phyloP scores from a whole-genome alignment of 2,888 invertebrate species.

The Osmoderma eremita region DNA sequence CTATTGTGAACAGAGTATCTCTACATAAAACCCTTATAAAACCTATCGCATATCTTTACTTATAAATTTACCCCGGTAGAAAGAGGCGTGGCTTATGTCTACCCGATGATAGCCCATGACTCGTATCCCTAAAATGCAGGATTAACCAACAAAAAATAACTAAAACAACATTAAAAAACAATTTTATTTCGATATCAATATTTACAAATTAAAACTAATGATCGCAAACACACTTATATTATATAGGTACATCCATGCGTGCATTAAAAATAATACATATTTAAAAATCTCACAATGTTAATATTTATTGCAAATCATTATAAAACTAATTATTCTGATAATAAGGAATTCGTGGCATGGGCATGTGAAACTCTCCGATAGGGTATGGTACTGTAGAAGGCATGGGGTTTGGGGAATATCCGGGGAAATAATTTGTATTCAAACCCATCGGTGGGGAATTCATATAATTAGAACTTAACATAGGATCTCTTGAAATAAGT shows the following conservation, averaged over 20 bases:
- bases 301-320: neutral
- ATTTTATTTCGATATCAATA: conserved; percentile 13
- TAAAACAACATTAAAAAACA: neutral
- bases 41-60: too few species aligned
- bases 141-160: too few species aligned
- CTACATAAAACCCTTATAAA: too few species aligned
- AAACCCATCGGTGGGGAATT: conserved; percentile 61
- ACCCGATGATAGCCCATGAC: too few species aligned
- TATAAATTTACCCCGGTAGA: too few species aligned
- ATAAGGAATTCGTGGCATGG: conserved; percentile 71
- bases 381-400: conserved; percentile 72
- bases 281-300: conserved; percentile 3
- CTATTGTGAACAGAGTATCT: too few species aligned
- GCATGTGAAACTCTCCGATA: conserved; percentile 79
- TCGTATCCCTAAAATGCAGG: too few species aligned
- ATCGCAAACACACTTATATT: neutral
- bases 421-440: conserved; percentile 64
- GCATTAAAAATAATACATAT: conserved; percentile 22
- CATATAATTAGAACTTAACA: conserved; percentile 56
- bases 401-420: conserved; percentile 54
- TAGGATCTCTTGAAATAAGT: conserved; percentile 65
- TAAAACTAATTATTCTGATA: conserved; percentile 57
- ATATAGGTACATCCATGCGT: neutral
- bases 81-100: too few species aligned
- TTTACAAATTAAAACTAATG: conserved; percentile 16